Base-by-base conservation (phyloP, 2,113 vertebrate species). In the Upupa epops region DNA sequence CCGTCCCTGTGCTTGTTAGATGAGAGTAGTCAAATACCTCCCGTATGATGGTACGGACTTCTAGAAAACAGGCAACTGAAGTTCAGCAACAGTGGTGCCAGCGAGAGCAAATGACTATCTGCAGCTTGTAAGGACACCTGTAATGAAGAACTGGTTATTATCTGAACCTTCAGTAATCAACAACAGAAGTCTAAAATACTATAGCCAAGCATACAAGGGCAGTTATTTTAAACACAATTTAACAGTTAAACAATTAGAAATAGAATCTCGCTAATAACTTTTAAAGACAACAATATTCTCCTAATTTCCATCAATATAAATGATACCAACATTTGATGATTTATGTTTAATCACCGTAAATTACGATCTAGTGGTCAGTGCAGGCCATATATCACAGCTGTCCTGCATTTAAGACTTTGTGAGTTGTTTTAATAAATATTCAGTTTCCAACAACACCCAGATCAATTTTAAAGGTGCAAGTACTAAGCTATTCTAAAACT, bases 111-210 rank as follows among this genome's bases (percentile, higher is more conserved):
- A 74, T 74, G 8, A 82, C 61, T 89, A 86, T 46, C 45, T 72
- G 83, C 45, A 84, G 77, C 54, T 90, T 90, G 34, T 64, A 91
- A 92, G n/a, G 73, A 78, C 6, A 90, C 40, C 54, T 79, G 54
- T 46, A 89, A 92, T 17, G 54, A 90, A 90, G 73, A 96, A 86
- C 61, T 66, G 14, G 29, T 77, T 90, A 88, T 73, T 80, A 90
- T 25, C 36, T 61, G 32, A 92, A 74, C 25, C 7, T 77, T 77
- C 37, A 3, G 9, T 22, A 81, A 66, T 17, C n/a, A 68, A 74
- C 11, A 82, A 46, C 5, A 65, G 17, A 94, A 66, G 22, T 26
- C 46, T 42, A 32, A 83, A 54, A 37, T 17, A 7, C 14, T 52
- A 24, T 1, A 80, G 18, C 2, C 16, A 34, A 45, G 11, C n/a